Base-by-base conservation (phyloP, 2,797 vertebrate genomes). In the Acanthornis magna region DNA sequence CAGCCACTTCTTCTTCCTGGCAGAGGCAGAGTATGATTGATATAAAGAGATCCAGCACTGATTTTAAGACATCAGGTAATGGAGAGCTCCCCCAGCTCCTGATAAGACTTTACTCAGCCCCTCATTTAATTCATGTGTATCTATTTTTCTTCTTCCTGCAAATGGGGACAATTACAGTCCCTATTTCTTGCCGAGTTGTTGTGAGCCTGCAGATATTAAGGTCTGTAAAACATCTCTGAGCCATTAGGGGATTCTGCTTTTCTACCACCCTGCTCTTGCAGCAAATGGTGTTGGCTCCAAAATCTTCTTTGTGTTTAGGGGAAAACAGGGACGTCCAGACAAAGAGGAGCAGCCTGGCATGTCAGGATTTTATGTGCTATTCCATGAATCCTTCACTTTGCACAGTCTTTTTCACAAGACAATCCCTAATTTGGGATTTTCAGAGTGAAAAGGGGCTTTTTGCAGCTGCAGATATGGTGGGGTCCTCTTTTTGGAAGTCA, bases 61-160 rank as follows among this genome's bases (percentile, higher is more conserved):
- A 78, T 90, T 81, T 68, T 34, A 89, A 95, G 80, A 50, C 51
- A 84, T 63, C 82, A 78, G 77, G 62, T 75, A 91, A 75, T 62
- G 34, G 71, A 86, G 62, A 94, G 74, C 63, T 82, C 81, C 85
- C 43, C 34, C 40, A 62, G 67, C 76, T 91, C 70, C 76, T n/a
- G 85, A 22, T 66, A 86, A 90, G 79, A 11, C 76, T 67, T 85
- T 65, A 47, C 89, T 94, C 78, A 90, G 43, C 58, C 58, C 65
- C 66, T 76, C 82, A 78, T 61, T 89, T 86, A 75, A 78, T 66
- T 62, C 34, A 9, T 14, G 32, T 26, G 47, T 34, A 51, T 48
- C 80, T 79, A n/a, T 88, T 85, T 76, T 85, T 95, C 78, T 89
- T 88, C 83, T 34, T 6, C 73, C 66, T 86, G 86, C 62, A 89